phyloP scores from a whole-genome alignment of 2,797 vertebrate genomes.

The Neosalanx taihuensis region DNA sequence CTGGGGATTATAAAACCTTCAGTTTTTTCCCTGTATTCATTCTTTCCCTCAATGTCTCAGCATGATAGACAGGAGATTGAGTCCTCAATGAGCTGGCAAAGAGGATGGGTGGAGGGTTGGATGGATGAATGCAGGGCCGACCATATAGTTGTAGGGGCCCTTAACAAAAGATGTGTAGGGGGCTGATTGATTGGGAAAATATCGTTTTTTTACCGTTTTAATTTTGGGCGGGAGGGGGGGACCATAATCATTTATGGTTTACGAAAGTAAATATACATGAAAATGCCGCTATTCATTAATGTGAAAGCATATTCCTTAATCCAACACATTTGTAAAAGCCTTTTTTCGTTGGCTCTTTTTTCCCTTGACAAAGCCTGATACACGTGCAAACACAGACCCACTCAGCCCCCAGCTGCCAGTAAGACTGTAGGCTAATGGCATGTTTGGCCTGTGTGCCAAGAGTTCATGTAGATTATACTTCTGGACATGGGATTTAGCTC shows the following conservation, averaged over 20 bases:
- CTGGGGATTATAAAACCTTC: slow-evolving; percentile 8
- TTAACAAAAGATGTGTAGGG: too few relatives aligned
- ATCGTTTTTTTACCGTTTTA: too few relatives aligned
- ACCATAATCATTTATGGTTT: too few relatives aligned
- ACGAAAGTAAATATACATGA: not conserved
- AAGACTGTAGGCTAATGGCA: not conserved
- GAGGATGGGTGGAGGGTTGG: too few relatives aligned
- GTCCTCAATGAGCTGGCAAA: too few relatives aligned
- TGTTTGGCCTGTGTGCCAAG: not conserved
- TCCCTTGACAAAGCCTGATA: not conserved
- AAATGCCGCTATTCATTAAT: not conserved
- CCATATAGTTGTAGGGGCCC: too few relatives aligned
- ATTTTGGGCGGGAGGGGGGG: too few relatives aligned
- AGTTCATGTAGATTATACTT: slow-evolving; percentile 12
- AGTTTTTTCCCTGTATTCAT: too few relatives aligned
- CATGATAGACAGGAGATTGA: not conserved
- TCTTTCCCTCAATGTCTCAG: too few relatives aligned
- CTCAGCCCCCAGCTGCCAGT: not conserved
- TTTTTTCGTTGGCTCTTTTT: not conserved
- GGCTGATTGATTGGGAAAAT: too few relatives aligned
- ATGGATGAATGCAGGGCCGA: too few relatives aligned
- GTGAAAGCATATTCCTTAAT: not conserved
- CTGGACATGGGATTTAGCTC: slow-evolving; percentile 6
- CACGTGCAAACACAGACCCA: slow-evolving; percentile 2
- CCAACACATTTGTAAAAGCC: not conserved